Base-by-base conservation (phyloP, 2,888 invertebrate genomes). In the Tetragonisca angustula region DNA sequence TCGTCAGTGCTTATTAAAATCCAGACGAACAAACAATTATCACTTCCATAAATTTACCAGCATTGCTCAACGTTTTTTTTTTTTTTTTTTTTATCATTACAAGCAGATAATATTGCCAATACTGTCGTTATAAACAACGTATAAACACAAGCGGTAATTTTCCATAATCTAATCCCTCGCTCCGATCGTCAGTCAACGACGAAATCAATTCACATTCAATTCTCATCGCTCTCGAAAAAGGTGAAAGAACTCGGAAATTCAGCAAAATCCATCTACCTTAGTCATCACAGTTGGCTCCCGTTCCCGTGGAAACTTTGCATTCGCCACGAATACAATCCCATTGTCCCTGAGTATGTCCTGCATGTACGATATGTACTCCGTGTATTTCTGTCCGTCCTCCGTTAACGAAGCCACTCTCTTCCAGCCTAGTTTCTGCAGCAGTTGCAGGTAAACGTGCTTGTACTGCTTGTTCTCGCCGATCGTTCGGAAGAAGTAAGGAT, bases 401-500 rank as follows among this genome's bases (percentile, higher is more conserved):
- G 97, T 97, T 27, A 98, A 93, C 0, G 97, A 96, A 0, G 97
- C 97, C 0, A 98, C 95, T 64, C 97, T 95, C 61, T 94, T 95
- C 97, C 98, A 98, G 0, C 95, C 95, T 52, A 97, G 93, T 50
- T 93, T 90, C 85, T 96, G 94, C 90, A 97, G 95, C 19, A 97
- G 92, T 80, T 95, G 94, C 73, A 96, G 94, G 89, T 97, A 97
- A 0, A 97, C 97, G 79, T 95, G 94, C 95, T 96, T 96, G 92
- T 96, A 97, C 91, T 97, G 96, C 74, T 96, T 96, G 92, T 97
- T 97, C 91, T 97, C 97, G 2, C 97, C 97, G 81, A 97, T 97
- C 0, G 97, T 98, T 17, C 97, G 94, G 93, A 97, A 97, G 94
- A 98, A 97, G 92, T 97, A 97, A 0, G 97, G 97, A 94, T 97